Conservation (phyloP, 2,113 vertebrate species). For the Astatoreochromis straeleni region DNA sequence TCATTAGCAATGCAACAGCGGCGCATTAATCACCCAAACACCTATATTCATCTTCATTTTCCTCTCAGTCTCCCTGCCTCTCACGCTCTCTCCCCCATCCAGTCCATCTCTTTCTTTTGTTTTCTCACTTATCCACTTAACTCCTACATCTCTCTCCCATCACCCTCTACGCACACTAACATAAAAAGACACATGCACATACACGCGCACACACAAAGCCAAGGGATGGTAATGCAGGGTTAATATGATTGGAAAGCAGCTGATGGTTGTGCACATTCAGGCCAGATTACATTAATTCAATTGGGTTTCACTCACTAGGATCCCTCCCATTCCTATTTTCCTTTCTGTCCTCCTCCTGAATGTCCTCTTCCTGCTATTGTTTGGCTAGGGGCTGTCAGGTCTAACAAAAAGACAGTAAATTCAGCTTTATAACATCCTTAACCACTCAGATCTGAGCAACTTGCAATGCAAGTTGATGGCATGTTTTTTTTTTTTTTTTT, state of each 20-base stretch:
- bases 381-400: slow-evolving; percentile 9
- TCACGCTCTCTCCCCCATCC: background rate
- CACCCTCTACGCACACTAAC: background rate
- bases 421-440: background rate
- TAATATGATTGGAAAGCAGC: slow-evolving; percentile 89
- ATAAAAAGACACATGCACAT: background rate
- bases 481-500: background rate
- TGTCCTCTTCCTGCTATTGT: slow-evolving; percentile 33
- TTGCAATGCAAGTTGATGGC: background rate
- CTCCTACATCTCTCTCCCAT: slow-evolving; percentile 18
- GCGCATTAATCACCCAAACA: slow-evolving; percentile 38
- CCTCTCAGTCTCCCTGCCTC: background rate
- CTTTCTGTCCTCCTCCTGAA: slow-evolving; percentile 5
- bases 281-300: slow-evolving; percentile 94
- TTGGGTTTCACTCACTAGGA: slow-evolving; percentile 74
- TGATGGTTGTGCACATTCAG: slow-evolving; percentile 87
- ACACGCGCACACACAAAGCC: background rate
- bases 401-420: slow-evolving; percentile 4
- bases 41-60: slow-evolving; percentile 38
- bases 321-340: slow-evolving; percentile 25
- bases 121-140: slow-evolving; percentile 50
- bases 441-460: background rate
- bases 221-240: slow-evolving; percentile 80
- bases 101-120: slow-evolving; percentile 29
- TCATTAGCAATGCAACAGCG: slow-evolving; percentile 28